phyloP scores from a whole-genome alignment of 2,113 vertebrate species.

The Trochalopteron elliotii region DNA sequence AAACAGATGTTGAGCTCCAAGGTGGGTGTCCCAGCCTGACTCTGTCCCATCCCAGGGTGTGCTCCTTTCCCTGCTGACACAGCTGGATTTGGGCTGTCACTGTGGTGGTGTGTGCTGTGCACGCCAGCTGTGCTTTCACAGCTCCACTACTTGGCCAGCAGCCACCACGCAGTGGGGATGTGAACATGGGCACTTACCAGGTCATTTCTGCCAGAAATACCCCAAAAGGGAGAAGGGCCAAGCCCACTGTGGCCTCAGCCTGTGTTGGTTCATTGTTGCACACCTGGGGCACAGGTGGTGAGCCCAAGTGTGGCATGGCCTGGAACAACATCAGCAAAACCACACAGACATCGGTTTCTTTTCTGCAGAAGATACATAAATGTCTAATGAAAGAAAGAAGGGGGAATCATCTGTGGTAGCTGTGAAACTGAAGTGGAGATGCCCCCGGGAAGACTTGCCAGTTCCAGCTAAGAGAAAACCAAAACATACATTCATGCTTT shows the following conservation, averaged over 20 bases:
- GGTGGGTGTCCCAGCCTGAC: neutral
- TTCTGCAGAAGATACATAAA: neutral
- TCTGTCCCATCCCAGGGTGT: neutral
- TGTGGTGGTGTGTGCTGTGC: neutral
- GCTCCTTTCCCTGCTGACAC: neutral
- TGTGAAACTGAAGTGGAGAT: neutral
- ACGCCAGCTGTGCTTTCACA: fast-evolving
- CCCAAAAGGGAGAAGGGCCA: neutral
- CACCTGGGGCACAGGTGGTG: neutral
- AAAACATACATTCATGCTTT: neutral
- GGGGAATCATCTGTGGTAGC: neutral
- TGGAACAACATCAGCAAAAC: neutral
- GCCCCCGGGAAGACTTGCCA: neutral
- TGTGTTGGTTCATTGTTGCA: neutral
- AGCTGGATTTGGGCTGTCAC: neutral
- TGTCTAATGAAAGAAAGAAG: neutral
- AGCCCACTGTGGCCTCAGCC: neutral
- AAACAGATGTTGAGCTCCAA: neutral
- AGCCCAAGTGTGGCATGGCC: fast-evolving
- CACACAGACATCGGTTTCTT: neutral
- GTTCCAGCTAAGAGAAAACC: neutral
- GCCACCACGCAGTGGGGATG: fast-evolving
- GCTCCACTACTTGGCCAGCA: neutral
- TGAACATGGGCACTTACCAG: fast-evolving
- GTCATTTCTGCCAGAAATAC: neutral